Evolutionary conservation across 2,888 invertebrate species (phyloP).

Genomic region (Drosophila meridiana): DNA sequence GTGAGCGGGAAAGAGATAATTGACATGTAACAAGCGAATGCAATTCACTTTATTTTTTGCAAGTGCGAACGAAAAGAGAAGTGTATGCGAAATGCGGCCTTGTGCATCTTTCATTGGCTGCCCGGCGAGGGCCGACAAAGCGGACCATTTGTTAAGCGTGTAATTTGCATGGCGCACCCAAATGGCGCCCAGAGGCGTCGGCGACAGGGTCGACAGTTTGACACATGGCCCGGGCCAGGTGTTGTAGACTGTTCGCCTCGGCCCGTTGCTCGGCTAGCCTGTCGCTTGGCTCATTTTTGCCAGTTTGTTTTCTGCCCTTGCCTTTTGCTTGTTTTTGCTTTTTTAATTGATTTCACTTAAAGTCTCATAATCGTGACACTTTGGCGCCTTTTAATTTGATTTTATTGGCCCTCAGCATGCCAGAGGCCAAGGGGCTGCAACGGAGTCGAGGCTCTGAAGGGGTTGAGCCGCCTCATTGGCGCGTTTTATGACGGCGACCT

Average conservation of each 20-base stretch:
- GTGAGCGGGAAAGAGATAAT: neutral
- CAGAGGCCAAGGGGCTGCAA: conserved; percentile 16
- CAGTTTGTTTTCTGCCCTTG: conserved; percentile 13
- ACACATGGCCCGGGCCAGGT: conserved; percentile 57
- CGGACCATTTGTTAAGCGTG: conserved; percentile 65
- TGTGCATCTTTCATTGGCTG: neutral
- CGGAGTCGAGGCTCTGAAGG: conserved; percentile 10
- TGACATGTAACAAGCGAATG: neutral
- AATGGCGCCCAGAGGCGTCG: conserved; percentile 45
- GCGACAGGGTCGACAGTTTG: conserved; percentile 54
- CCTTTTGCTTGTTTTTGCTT: conserved; percentile 23
- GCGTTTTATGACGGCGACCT: conserved; percentile 71
- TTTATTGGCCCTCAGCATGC: conserved; percentile 74
- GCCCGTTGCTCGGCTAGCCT: neutral
- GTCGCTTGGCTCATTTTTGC: conserved; percentile 8
- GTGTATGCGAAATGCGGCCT: conserved; percentile 18
- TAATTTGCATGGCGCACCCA: conserved; percentile 70
- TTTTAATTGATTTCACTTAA: conserved; percentile 80
- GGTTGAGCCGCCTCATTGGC: conserved; percentile 73
- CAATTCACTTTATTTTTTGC: neutral
- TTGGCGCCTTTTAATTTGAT: conserved; percentile 82
- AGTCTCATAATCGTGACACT: conserved; percentile 80
- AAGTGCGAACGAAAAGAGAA: neutral
- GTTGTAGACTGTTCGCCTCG: conserved; percentile 3
- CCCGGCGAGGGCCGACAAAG: conserved; percentile 5